Evolutionary conservation across 2,888 invertebrate species (phyloP).

Genomic region (Agrochola litura): DNA sequence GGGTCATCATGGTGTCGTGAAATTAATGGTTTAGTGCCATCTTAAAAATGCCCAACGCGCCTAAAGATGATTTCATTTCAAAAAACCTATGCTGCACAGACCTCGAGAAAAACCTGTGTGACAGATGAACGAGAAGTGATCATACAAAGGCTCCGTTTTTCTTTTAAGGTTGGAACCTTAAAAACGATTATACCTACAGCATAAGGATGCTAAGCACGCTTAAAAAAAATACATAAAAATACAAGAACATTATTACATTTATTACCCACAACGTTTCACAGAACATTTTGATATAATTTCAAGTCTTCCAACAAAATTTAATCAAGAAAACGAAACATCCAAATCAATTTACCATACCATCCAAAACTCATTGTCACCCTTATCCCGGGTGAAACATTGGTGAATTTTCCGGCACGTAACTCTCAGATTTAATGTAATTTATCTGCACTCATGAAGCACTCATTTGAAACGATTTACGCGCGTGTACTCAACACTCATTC

Average conservation of each 20-base stretch:
- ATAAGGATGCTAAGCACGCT: too few species aligned
- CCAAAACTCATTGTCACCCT: slow-evolving; percentile 63
- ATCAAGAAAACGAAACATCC: not conserved
- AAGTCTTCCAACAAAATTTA: not conserved
- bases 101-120: not conserved
- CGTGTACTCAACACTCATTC: slow-evolving; percentile 71
- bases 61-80: too few species aligned
- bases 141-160: not conserved
- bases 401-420: slow-evolving; percentile 83
- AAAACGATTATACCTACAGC: not conserved
- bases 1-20: too few species aligned
- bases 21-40: too few species aligned
- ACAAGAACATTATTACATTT: too few species aligned
- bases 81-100: too few species aligned
- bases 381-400: slow-evolving; percentile 72
- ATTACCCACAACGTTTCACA: not conserved
- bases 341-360: slow-evolving; percentile 22
- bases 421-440: slow-evolving; percentile 85
- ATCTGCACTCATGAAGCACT: slow-evolving; percentile 84
- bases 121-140: not conserved
- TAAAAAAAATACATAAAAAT: too few species aligned
- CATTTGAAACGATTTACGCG: slow-evolving; percentile 83
- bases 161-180: not conserved
- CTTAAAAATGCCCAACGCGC: too few species aligned
- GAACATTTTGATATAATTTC: not conserved